These are phyloP conservation scores for Propsilocerus akamusi DNA, from an alignment of 1,140 invertebrate genomes.

Conservation along the genomic window DNA sequence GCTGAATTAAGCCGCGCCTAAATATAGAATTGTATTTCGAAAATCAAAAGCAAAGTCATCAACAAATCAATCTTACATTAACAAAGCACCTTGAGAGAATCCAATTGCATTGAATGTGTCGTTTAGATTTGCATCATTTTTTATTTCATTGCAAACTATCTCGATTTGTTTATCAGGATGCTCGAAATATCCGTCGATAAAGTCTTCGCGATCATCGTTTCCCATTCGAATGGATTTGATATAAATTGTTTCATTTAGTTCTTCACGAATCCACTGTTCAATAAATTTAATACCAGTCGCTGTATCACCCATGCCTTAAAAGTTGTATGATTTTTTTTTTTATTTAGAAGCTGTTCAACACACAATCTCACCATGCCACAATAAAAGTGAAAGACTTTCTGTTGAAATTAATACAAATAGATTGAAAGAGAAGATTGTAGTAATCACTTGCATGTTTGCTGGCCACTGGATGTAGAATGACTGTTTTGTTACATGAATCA, in stretches of 20 bases:
- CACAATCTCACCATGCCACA: background rate
- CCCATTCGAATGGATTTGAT: conserved; percentile 77
- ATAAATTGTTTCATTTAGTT: conserved; percentile 54
- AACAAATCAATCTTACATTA: conserved; percentile 57
- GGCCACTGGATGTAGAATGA: too few species aligned
- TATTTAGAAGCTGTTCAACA: too few species aligned
- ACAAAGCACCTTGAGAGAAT: conserved; percentile 95
- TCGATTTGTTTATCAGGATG: conserved; percentile 40
- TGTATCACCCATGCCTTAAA: background rate
- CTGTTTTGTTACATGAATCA: too few species aligned
- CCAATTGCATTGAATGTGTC: conserved; percentile 91
- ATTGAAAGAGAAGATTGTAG: too few species aligned
- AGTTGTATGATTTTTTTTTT: too few species aligned
- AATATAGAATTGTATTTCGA: conserved; percentile 11
- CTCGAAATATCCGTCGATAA: conserved; percentile 78
- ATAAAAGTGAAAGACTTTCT: background rate
- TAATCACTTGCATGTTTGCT: too few species aligned
- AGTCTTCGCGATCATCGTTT: conserved; percentile 44
- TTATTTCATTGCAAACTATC: conserved; percentile 57
- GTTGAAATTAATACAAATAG: too few species aligned
- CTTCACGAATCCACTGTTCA: conserved; percentile 49
- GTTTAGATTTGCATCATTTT: conserved; percentile 47
- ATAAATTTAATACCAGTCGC: conserved; percentile 51
- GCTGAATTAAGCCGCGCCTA: conserved; percentile 81
- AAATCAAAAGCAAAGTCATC: too few species aligned